Conservation (phyloP, 1,140 invertebrate genomes). For the Maniola jurtina region DNA sequence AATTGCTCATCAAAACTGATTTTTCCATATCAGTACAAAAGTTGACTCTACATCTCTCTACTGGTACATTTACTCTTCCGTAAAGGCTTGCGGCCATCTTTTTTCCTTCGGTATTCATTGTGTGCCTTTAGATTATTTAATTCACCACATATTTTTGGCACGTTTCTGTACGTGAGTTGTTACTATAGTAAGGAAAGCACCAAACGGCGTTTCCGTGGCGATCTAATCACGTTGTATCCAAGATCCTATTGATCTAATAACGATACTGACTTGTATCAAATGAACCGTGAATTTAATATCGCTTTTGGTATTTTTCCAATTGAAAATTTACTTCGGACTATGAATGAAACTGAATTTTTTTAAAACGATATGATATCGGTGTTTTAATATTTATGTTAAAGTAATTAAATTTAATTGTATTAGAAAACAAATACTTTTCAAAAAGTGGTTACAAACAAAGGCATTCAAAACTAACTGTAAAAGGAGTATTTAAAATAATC, state of each 20-base stretch:
- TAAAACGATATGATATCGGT: too few species aligned
- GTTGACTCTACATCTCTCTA: conserved; percentile 69
- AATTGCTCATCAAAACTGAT: conserved; percentile 96
- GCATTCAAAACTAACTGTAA: too few species aligned
- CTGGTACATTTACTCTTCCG: conserved; percentile 7
- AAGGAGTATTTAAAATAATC: too few species aligned
- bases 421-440: too few species aligned
- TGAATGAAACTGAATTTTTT: too few species aligned
- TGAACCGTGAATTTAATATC: background rate
- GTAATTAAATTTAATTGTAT: too few species aligned
- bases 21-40: conserved; percentile 97
- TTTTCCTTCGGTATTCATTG: conserved; percentile 10
- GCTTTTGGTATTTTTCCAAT: conserved; percentile 49
- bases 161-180: conserved; percentile 5
- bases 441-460: too few species aligned
- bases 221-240: conserved; percentile 14
- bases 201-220: conserved; percentile 7
- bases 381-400: too few species aligned
- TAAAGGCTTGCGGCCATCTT: conserved; percentile 8
- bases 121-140: conserved; percentile 2
- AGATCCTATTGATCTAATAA: conserved; percentile 10
- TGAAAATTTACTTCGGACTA: too few species aligned
- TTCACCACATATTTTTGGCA: background rate
- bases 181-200: background rate
- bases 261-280: conserved; percentile 1